Evolutionary conservation across 1,140 invertebrate species (phyloP).

Genomic region (Calephelis nemesis): DNA sequence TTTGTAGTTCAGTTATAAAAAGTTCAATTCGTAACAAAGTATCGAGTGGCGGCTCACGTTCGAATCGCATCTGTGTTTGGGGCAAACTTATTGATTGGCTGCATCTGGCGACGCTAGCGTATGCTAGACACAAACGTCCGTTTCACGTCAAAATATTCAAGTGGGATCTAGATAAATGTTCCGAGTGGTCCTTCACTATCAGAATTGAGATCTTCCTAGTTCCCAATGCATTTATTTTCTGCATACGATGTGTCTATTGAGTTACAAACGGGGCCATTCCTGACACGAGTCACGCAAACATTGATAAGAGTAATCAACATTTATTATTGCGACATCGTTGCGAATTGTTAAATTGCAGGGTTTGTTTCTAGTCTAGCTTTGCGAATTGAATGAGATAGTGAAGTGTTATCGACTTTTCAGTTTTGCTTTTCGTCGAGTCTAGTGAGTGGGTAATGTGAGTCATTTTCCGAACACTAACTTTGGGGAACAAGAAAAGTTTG

Average conservation of each 20-base stretch:
- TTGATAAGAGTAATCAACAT: slow-evolving; percentile 40
- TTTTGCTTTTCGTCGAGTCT: slow-evolving; percentile 53
- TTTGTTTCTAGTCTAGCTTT: slow-evolving; percentile 28
- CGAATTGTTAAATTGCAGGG: slow-evolving; percentile 37
- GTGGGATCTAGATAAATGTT: slow-evolving; percentile 36
- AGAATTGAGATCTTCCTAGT: slow-evolving; percentile 24
- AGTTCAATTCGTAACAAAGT: slow-evolving; percentile 62
- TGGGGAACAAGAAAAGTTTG: slow-evolving; percentile 67
- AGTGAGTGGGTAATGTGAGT: slow-evolving; percentile 69
- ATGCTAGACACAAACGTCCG: slow-evolving; percentile 43
- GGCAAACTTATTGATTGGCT: slow-evolving; percentile 58
- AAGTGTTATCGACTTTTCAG: slow-evolving; percentile 38
- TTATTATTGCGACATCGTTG: slow-evolving; percentile 37
- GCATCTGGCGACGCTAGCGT: slow-evolving; percentile 53
- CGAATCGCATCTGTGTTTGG: slow-evolving; percentile 55
- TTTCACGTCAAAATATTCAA: slow-evolving; percentile 46
- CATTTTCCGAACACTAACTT: slow-evolving; percentile 65
- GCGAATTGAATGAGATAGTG: slow-evolving; percentile 37
- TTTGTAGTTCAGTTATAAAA: slow-evolving; percentile 62
- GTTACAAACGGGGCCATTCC: slow-evolving; percentile 27
- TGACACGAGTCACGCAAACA: slow-evolving; percentile 34
- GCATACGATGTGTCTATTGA: slow-evolving; percentile 25
- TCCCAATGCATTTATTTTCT: slow-evolving; percentile 25
- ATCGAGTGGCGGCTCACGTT: slow-evolving; percentile 41
- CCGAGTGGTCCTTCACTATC: slow-evolving; percentile 27